These are phyloP conservation scores for Rhadina sibilatrix DNA, from an alignment of 2,113 vertebrate species.

Conservation along the genomic window DNA sequence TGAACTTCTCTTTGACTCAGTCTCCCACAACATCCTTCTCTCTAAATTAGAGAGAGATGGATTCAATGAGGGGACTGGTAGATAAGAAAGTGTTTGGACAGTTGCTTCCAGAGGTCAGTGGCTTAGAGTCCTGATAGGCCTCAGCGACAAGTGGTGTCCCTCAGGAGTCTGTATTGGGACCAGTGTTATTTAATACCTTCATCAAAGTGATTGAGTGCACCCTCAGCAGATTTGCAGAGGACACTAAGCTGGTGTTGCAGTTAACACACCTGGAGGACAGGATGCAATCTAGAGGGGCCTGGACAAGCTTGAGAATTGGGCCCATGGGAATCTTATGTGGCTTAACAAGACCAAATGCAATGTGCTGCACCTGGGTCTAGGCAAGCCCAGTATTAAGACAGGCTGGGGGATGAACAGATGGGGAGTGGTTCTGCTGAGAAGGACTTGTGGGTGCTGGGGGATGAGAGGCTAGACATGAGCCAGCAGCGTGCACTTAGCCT, in stretches of 20 bases:
- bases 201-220: neutral
- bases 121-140: neutral
- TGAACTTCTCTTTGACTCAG: neutral
- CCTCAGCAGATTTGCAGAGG: neutral
- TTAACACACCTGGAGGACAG: neutral
- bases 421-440: neutral
- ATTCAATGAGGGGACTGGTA: neutral
- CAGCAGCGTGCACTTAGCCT: neutral
- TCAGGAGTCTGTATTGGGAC: neutral
- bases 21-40: neutral
- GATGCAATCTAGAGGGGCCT: neutral
- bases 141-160: neutral
- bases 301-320: neutral
- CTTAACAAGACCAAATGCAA: neutral
- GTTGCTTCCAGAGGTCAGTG: neutral
- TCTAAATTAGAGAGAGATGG: neutral
- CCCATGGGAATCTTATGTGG: neutral
- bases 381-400: neutral
- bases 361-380: neutral
- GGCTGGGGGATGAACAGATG: neutral
- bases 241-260: neutral
- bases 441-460: fast-evolving
- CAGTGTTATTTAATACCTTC: neutral
- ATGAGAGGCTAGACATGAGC: neutral
- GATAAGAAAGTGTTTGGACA: neutral